Evolutionary conservation across 2,888 invertebrate species (phyloP), one percentile per base, ranked within the genome.

Genomic region (Acanthosepion pharaonis): DNA sequence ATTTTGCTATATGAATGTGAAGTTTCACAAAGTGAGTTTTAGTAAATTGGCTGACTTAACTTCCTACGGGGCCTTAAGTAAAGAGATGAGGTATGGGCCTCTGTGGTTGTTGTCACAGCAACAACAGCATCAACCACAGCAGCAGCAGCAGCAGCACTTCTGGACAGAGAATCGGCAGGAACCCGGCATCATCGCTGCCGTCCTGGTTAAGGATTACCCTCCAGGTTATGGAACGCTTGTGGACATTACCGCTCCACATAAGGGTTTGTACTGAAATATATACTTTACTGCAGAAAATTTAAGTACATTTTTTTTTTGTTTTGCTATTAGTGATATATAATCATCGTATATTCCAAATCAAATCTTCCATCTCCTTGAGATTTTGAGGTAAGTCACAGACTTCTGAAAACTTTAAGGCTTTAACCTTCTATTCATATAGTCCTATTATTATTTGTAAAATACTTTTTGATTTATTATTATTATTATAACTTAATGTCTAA

Each of bases 161-260:
- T 78, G 78, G 78, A 78, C 78, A n/a, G n/a, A 78, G 78, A 78
- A 78, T 78, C 78, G 78, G 78, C n/a, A 93, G 15, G 53, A 93
- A 51, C 53, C 51, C n/a, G 49, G 92, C 92, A 48, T 93, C 49
- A 93, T 33, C 25, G 28, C 92, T 53, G 53, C 92, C 15, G 28
- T 93, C 53, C 92, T 93, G 49, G 92, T 93, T 93, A 93, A 93
- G 92, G 53, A 93, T 93, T 93, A 51, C 49, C 92, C 53, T 51
- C 92, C 92, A 51, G 92, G 92, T 93, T 93, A 93, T 93, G 92
- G 92, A 49, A 93, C 53, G n/a, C 92, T 93, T 93, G 92, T 93
- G 49, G 92, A 93, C 28, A 51, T 93, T 53, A 93, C 92, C 53
- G 23, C 51, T 48, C 92, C 92, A 93, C 92, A 93, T 53, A 93